Evolutionary conservation across 2,113 vertebrate genomes (phyloP).

Genomic region (Neogale vison): DNA sequence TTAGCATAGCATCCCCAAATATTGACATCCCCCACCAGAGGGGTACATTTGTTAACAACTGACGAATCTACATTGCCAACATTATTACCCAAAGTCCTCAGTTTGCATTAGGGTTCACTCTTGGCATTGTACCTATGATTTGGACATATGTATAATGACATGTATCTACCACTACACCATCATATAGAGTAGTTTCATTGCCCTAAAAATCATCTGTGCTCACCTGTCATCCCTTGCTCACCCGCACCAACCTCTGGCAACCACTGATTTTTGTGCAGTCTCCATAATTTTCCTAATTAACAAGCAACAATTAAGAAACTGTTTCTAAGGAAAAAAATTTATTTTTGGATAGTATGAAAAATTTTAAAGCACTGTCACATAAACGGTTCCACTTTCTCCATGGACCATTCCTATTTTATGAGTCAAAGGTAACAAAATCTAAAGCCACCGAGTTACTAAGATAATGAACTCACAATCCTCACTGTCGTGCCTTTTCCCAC

Average conservation of each 20-base stretch:
- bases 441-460: background rate
- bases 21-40: background rate
- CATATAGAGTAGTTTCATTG: background rate
- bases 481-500: background rate
- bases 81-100: background rate
- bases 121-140: background rate
- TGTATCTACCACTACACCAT: background rate
- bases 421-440: background rate
- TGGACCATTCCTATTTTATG: background rate
- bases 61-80: background rate
- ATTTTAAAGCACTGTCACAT: background rate
- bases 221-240: background rate
- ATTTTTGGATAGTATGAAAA: background rate
- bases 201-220: background rate
- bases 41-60: background rate
- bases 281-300: background rate
- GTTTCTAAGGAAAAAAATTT: background rate
- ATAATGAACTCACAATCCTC: background rate
- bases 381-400: background rate
- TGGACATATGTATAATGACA: background rate
- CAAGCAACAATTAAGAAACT: background rate
- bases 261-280: background rate
- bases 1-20: accelerated
- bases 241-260: background rate
- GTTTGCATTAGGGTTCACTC: background rate